A percentile compares a stretch with the other conserved stretches of the same genome.
phyloP scores from a whole-genome alignment of 2,797 vertebrate genomes.

The Triplophysa bombifrons region DNA sequence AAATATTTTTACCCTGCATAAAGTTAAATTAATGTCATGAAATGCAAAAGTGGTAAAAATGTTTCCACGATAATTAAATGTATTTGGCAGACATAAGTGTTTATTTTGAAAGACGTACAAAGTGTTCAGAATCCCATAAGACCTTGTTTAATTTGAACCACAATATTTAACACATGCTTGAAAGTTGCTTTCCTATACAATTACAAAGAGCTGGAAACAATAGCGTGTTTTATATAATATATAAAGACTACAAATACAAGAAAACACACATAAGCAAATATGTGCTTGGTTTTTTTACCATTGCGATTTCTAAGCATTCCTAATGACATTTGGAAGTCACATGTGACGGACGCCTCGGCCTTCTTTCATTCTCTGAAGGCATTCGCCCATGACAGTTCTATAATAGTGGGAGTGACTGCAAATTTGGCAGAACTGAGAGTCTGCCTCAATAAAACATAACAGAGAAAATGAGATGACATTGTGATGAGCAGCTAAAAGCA shows the following conservation, averaged over 20 bases:
- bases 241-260: background rate
- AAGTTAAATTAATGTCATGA: conserved; percentile 13
- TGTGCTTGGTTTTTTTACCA: background rate
- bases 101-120: conserved; percentile 46
- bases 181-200: background rate
- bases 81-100: conserved; percentile 36
- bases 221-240: background rate
- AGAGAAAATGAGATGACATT: conserved; percentile 43
- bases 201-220: background rate
- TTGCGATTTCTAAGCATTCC: conserved; percentile 2
- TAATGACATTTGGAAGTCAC: background rate
- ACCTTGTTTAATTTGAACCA: conserved; percentile 17
- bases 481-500: conserved; percentile 48
- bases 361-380: conserved; percentile 20
- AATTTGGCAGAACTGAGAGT: conserved; percentile 32
- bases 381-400: conserved; percentile 26
- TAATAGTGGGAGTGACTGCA: conserved; percentile 36
- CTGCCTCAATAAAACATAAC: conserved; percentile 27
- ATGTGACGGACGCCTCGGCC: conserved; percentile 20
- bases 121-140: conserved; percentile 29
- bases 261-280: too few species aligned
- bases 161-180: conserved; percentile 15
- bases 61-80: conserved; percentile 32
- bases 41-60: conserved; percentile 15
- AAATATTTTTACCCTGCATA: conserved; percentile 30